These are phyloP conservation scores for Amiota communis DNA, from an alignment of 2,888 invertebrate species.

Conservation along the genomic window DNA sequence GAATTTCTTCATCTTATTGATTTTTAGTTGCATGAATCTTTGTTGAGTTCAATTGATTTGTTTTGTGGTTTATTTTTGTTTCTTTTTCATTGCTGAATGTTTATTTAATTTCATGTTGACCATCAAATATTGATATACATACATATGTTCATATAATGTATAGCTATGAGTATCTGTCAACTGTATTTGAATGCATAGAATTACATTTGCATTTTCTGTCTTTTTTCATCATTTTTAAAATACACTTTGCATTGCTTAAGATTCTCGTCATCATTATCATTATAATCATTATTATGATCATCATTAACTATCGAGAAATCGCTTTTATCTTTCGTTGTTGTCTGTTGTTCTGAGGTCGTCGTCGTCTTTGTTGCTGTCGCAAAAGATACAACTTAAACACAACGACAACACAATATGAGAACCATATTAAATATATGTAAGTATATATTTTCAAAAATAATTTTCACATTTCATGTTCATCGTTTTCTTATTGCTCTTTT, in stretches of 20 bases:
- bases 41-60: too few species aligned
- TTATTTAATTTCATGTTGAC: constrained; percentile 39
- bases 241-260: neutral
- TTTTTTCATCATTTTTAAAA: neutral
- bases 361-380: neutral
- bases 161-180: constrained; percentile 2
- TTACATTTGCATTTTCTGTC: constrained; percentile 6
- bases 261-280: too few species aligned
- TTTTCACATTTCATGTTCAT: constrained; percentile 12
- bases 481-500: neutral
- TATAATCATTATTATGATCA: constrained; percentile 15
- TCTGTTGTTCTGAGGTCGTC: neutral
- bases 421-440: constrained; percentile 15
- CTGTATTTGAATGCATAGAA: neutral
- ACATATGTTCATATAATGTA: constrained; percentile 46
- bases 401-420: neutral
- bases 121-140: constrained; percentile 65
- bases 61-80: too few species aligned
- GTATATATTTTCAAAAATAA: constrained; percentile 19
- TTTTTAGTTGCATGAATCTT: too few species aligned
- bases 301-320: too few species aligned
- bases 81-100: too few species aligned
- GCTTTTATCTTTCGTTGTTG: too few species aligned
- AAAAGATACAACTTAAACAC: neutral
- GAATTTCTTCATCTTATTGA: too few species aligned